phyloP scores from a whole-genome alignment of 2,888 invertebrate genomes.

The Venusia cambrica region DNA sequence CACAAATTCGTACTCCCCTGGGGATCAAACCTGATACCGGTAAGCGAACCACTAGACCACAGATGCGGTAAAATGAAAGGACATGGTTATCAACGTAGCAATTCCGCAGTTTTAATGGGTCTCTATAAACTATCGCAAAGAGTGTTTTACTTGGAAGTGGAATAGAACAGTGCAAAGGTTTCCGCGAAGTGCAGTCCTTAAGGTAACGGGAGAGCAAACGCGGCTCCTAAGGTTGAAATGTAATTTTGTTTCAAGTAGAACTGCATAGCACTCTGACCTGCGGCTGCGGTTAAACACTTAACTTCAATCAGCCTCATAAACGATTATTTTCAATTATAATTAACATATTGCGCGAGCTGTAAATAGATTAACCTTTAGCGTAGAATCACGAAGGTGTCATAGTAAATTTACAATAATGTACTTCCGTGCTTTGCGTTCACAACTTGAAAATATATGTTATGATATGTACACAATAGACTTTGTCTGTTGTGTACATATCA shows the following conservation, averaged over 20 bases:
- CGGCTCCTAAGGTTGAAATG: conserved; percentile 53
- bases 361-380: conserved; percentile 23
- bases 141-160: conserved; percentile 19
- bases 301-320: conserved; percentile 31
- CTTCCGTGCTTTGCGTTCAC: too few species aligned
- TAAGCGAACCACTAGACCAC: too few species aligned
- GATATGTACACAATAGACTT: too few species aligned
- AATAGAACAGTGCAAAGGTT: conserved; percentile 25
- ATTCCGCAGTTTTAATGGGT: conserved; percentile 6
- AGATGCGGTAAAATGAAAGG: conserved; percentile 2
- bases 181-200: conserved; percentile 33
- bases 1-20: too few species aligned
- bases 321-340: conserved; percentile 27
- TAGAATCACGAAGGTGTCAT: conserved; percentile 13
- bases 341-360: conserved; percentile 25
- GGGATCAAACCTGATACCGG: too few species aligned
- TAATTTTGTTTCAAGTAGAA: conserved; percentile 59
- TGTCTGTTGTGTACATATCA: too few species aligned
- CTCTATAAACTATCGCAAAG: conserved; percentile 12
- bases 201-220: conserved; percentile 34
- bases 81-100: conserved; percentile 6
- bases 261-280: conserved; percentile 48
- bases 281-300: conserved; percentile 41
- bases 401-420: conserved; percentile 10
- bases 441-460: too few species aligned